Base-by-base conservation (phyloP, 2,113 vertebrate genomes). In the Euleptes europaea region DNA sequence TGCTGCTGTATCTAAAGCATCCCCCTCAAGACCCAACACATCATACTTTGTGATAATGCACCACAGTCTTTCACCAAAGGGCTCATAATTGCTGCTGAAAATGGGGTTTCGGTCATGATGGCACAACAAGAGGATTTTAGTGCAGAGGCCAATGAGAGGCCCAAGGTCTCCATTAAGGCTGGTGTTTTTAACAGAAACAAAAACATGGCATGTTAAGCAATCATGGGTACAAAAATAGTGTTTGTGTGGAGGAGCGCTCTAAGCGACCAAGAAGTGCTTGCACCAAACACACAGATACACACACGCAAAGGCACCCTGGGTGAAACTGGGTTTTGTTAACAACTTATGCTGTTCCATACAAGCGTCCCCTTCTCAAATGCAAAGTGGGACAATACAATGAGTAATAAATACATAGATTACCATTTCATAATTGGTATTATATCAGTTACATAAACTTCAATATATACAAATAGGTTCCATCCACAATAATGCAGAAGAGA, bases 331-430 rank as follows among this genome's bases (percentile, higher is more conserved):
- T 72, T 84, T 93, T 93, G 90, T 93, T 92, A 92, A 94, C 78
- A 93, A 88, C 90, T 91, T 88, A 92, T 83, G 93, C 88, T 90
- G 88, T 95, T 86, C 91, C 87, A 86, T 83, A 86, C 78, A 90
- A 90, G 84, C 90, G 90, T 89, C 90, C 88, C 92, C 84, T 90
- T 90, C 42, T 76, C 73, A 88, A 92, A 93, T 90, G 54, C 76
- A 90, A 88, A 88, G 85, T 17, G 2, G 38, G 89, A 88, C 87
- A 83, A 90, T 80, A 91, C 19, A 85, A 77, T 93, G 93, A 94
- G 86, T 93, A 95, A 97, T 96, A 96, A 97, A 96, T 96, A 97
- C 91, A 94, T 94, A 96, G 89, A 89, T 95, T 91, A 94, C 88
- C 90, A 91, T 94, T 93, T 94, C 91, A 88, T 84, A 91, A 87